Evolutionary conservation across 2,888 invertebrate species (phyloP).

Genomic region (Leptopilina syphax): DNA sequence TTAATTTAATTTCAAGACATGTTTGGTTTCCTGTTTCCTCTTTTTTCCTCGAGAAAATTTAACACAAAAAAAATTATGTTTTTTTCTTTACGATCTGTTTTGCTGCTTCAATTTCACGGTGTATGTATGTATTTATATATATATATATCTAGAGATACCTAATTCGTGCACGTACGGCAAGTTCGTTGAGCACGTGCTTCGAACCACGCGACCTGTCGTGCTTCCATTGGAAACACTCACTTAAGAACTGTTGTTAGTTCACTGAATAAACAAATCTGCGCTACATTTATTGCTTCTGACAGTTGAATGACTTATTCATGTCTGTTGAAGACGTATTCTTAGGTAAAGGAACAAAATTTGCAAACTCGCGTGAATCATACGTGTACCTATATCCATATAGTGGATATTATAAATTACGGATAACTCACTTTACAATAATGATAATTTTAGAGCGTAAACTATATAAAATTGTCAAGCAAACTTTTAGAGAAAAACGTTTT

Average conservation of each 20-base stretch:
- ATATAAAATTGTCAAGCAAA: too few relatives aligned
- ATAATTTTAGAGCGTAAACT: too few relatives aligned
- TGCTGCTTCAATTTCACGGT: conserved; percentile 26
- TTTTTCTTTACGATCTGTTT: conserved; percentile 5
- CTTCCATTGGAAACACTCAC: conserved; percentile 38
- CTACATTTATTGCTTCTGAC: conserved; percentile 39
- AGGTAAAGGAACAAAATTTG: conserved; percentile 21
- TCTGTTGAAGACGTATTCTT: conserved; percentile 15
- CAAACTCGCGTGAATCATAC: not conserved
- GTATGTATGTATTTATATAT: too few relatives aligned
- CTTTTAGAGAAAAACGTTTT: too few relatives aligned
- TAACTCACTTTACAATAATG: too few relatives aligned
- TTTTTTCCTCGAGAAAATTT: not conserved
- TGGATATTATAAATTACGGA: too few relatives aligned
- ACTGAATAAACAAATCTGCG: conserved; percentile 38
- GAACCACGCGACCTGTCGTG: conserved; percentile 40
- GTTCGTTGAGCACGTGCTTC: conserved; percentile 31
- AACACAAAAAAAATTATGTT: not conserved
- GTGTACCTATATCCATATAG: not conserved
- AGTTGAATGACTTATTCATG: conserved; percentile 40
- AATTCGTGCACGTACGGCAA: conserved; percentile 35
- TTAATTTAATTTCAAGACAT: not conserved
- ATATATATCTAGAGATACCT: conserved; percentile 2
- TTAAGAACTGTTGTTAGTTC: conserved; percentile 39
- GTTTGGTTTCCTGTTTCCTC: not conserved